Base-by-base conservation (phyloP, 2,888 invertebrate species). In the Nemoura dubitans region DNA sequence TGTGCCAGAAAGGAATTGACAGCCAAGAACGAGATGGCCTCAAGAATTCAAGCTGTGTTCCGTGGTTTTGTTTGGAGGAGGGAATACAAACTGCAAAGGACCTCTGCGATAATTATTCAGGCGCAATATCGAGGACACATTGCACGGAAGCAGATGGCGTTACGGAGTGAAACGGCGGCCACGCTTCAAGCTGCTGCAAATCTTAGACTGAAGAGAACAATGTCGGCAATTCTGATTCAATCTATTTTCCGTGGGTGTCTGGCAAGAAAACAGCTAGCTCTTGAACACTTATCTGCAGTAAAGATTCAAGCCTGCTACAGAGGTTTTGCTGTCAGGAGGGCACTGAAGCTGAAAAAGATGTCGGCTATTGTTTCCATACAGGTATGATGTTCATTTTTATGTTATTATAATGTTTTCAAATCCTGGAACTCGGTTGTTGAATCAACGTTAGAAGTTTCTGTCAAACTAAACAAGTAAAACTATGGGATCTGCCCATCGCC, bases 31-130 rank as follows among this genome's bases (percentile, higher is more conserved):
- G 86, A 14, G n/a, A 0, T 21, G 88, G 36, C 86, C 88, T 0
- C 29, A n/a, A 7, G 16, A 78, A 77, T 30, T 29, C 28, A 78
- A 85, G 78, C 77, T 77, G 1, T 14, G 0, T n/a, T n/a, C 30
- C 30, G 30, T 14, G 85, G 30, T 5, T 88, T 86, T 87, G 85
- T 80, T 6, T 85, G 87, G 16, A 86, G 87, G 10, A 85, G 87
- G 0, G 85, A 88, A 76, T 83, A 87, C 14, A 36, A 86, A 80
- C 81, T 76, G 3, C 85, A 88, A 21, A 88, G 87, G 86, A 84
- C 30, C 7, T 89, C 90, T 6, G 89, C 89, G 21, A 27, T 77
- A n/a, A 82, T 76, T 36, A 87, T 88, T 43, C 88, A 88, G 36
- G 59, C 36, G 43, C 83, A 77, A 36, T 88, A 82, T 27, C 85